A percentile compares a stretch with the other conserved stretches of the same genome.
Conservation (phyloP, 2,113 vertebrate genomes). For the Apodemus speciosus region DNA sequence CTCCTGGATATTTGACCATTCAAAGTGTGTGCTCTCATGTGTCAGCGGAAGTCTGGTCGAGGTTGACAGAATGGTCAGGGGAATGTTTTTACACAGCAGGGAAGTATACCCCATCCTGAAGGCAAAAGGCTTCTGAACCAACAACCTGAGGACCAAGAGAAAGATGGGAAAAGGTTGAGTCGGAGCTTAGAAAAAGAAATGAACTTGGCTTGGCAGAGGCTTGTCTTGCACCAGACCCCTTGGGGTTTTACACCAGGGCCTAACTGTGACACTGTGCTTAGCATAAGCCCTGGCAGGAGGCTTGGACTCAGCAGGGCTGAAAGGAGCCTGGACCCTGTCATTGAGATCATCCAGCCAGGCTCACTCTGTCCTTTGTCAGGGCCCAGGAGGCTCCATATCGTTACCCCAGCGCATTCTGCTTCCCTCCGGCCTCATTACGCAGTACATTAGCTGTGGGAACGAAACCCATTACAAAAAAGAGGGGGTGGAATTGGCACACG, state of each 20-base stretch:
- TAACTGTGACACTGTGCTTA: background rate
- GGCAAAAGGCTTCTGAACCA: background rate
- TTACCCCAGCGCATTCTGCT: slow-evolving; percentile 78
- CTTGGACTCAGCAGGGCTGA: slow-evolving; percentile 66
- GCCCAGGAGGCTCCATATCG: slow-evolving; percentile 83
- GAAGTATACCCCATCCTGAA: background rate
- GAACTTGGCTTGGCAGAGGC: slow-evolving; percentile 23
- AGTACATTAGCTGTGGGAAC: slow-evolving; percentile 86
- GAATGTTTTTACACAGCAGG: background rate
- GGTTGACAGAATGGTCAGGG: background rate
- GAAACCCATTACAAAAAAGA: slow-evolving; percentile 83
- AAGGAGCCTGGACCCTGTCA: slow-evolving; percentile 74
- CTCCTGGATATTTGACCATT: background rate
- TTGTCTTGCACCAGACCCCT: background rate
- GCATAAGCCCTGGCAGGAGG: slow-evolving; percentile 64
- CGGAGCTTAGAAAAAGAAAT: background rate
- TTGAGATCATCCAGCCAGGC: slow-evolving; percentile 77
- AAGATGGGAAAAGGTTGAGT: background rate
- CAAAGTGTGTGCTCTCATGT: background rate
- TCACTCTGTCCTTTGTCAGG: slow-evolving; percentile 85
- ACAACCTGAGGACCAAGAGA: slow-evolving; percentile 20
- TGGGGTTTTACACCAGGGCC: slow-evolving; percentile 10
- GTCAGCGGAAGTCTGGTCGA: no score
- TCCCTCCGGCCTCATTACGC: slow-evolving; percentile 85
- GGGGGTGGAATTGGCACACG: slow-evolving; percentile 82